Evolutionary conservation across 2,113 vertebrate species (phyloP).

Genomic region (Alexandromys fortis): DNA sequence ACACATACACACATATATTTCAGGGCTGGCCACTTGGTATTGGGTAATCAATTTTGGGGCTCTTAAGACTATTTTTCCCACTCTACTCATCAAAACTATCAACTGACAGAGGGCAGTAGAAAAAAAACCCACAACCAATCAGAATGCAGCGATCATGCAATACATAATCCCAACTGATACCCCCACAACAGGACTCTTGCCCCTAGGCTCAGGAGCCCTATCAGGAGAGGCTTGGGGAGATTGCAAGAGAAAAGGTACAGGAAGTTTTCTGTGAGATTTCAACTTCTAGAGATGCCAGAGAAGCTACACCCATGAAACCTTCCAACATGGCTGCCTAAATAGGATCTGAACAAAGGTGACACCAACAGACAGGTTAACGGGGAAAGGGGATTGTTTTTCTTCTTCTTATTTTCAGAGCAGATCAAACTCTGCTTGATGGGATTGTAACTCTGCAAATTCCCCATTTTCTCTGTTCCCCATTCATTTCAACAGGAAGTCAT

Average conservation of each 20-base stretch:
- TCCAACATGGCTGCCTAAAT: not conserved
- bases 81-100: not conserved
- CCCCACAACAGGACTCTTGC: not conserved
- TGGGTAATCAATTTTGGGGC: not conserved
- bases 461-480: not conserved
- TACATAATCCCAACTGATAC: not conserved
- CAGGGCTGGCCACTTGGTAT: not conserved
- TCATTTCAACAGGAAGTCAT: not conserved
- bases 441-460: not conserved
- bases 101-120: not conserved
- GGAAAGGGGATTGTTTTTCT: not conserved
- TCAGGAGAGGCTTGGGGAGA: too few relatives aligned
- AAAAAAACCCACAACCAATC: not conserved
- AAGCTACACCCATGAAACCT: not conserved
- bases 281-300: not conserved
- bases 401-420: constrained; percentile 6
- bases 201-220: not conserved
- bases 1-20: too few relatives aligned
- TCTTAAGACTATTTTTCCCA: not conserved
- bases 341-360: not conserved
- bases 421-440: not conserved
- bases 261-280: not conserved
- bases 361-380: not conserved
- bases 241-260: not conserved
- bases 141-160: not conserved